phyloP scores from a whole-genome alignment of 2,113 vertebrate genomes.

The Chloropsis hardwickii region DNA sequence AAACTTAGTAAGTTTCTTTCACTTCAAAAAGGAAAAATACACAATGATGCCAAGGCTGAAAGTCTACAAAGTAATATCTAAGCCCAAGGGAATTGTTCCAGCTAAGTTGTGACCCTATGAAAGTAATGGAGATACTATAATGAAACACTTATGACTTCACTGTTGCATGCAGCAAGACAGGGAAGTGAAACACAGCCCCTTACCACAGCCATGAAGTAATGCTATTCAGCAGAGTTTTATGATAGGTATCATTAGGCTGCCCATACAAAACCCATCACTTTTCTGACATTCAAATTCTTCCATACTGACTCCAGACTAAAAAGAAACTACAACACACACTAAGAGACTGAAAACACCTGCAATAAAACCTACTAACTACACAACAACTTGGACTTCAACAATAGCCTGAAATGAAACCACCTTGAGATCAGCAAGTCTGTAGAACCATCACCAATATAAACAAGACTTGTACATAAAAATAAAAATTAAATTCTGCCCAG shows the following conservation, averaged over 20 bases:
- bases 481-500: background rate
- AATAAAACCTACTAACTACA: background rate
- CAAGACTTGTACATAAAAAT: background rate
- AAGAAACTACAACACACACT: background rate
- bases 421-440: background rate
- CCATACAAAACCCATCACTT: background rate
- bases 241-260: background rate
- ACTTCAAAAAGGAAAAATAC: background rate
- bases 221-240: background rate
- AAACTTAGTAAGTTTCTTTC: conserved; percentile 7
- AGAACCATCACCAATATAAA: background rate
- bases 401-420: background rate
- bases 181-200: background rate
- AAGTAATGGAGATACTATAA: background rate
- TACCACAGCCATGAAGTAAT: background rate
- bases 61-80: background rate
- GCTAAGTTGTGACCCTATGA: background rate
- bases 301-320: background rate
- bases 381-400: background rate
- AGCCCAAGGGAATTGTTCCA: background rate
- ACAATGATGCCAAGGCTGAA: background rate
- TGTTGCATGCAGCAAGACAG: background rate
- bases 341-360: background rate
- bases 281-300: background rate
- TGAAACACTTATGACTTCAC: background rate